Evolutionary conservation across 2,113 vertebrate genomes (phyloP).

Genomic region (Mellivora capensis): DNA sequence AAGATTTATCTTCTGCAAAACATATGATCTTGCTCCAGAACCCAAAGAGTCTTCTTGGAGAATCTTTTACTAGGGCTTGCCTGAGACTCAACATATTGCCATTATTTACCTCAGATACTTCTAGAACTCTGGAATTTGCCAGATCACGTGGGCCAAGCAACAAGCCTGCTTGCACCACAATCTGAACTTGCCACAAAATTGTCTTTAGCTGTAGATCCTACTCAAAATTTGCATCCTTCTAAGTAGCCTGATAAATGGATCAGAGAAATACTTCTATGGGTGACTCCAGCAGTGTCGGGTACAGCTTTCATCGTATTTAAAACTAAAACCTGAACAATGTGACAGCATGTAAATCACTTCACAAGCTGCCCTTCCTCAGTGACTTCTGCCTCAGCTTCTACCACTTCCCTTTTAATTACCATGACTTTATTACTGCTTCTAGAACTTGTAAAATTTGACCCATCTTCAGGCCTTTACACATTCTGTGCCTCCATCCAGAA

Average conservation of each 20-base stretch:
- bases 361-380: not conserved
- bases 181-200: not conserved
- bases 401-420: not conserved
- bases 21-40: not conserved
- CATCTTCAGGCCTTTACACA: not conserved
- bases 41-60: not conserved
- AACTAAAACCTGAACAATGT: not conserved
- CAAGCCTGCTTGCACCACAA: not conserved
- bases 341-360: not conserved
- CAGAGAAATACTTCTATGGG: not conserved
- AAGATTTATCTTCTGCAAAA: not conserved
- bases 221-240: not conserved
- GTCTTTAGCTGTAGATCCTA: not conserved
- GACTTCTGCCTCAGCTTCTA: not conserved
- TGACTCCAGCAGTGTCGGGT: not conserved
- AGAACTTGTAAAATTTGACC: not conserved
- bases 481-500: not conserved
- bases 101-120: not conserved
- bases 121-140: not conserved
- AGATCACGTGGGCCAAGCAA: not conserved
- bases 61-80: not conserved
- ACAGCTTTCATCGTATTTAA: not conserved
- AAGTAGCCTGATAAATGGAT: not conserved
- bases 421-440: not conserved
- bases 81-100: not conserved